phyloP scores from a whole-genome alignment of 2,888 invertebrate species.

The Hypolimnas misippus region DNA sequence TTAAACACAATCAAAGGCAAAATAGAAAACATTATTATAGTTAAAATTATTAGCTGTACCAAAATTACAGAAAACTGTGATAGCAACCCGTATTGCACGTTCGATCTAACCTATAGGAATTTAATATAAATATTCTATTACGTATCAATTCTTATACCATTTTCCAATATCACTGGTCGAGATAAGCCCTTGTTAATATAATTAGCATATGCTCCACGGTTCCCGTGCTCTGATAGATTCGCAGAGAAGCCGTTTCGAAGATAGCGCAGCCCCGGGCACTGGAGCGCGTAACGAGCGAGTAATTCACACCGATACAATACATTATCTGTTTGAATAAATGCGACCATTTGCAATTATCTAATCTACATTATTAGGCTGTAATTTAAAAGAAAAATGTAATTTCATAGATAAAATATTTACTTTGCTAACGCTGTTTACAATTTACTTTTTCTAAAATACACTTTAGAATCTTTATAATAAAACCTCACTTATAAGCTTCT shows the following conservation, averaged over 20 bases:
- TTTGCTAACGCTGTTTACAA: no score
- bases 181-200: conserved; percentile 12
- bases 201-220: conserved; percentile 47
- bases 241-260: conserved; percentile 65
- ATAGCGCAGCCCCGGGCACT: conserved; percentile 52
- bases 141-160: conserved; percentile 1
- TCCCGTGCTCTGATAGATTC: conserved; percentile 53
- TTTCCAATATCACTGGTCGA: not conserved
- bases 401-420: not conserved
- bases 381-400: not conserved
- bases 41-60: no score
- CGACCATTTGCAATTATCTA: conserved; percentile 18
- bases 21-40: no score
- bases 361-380: conserved; percentile 13
- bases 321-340: conserved; percentile 31
- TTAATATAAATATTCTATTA: not conserved
- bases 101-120: not conserved
- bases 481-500: no score
- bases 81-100: no score
- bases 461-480: no score
- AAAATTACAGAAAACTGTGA: no score
- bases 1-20: no score
- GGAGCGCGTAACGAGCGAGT: conserved; percentile 50
- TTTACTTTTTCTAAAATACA: no score
- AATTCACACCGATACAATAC: conserved; percentile 45